phyloP scores from a whole-genome alignment of 53 echinoderm and acorn worm genomes.

The Crossaster papposus region DNA sequence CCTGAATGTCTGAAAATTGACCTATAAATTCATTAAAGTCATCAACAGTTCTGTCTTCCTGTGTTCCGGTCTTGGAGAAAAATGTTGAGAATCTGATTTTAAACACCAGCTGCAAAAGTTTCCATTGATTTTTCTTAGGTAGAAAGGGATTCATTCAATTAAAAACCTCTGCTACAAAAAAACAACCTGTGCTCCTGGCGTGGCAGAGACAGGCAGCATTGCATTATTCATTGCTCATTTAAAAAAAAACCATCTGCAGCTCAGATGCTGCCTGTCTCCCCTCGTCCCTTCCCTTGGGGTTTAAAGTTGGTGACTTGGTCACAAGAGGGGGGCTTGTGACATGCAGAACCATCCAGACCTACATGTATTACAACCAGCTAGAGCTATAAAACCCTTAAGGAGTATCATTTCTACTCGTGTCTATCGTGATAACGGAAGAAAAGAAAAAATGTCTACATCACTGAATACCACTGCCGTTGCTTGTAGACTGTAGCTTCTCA shows the following conservation, averaged over 20 bases:
- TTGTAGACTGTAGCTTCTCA: slow-evolving; percentile 12
- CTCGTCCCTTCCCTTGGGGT: neutral
- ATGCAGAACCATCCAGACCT: slow-evolving; percentile 6
- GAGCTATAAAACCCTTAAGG: neutral
- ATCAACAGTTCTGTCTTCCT: neutral
- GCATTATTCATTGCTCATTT: slow-evolving; percentile 52
- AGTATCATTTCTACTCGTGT: neutral
- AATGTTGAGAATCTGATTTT: neutral
- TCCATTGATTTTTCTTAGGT: slow-evolving; percentile 18
- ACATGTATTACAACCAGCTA: neutral
- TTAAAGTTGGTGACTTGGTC: neutral
- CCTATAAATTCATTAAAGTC: too few relatives aligned
- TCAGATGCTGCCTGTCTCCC: neutral
- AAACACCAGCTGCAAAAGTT: slow-evolving; percentile 23
- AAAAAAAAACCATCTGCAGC: neutral
- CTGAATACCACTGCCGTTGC: neutral
- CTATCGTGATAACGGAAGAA: neutral
- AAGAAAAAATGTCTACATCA: neutral
- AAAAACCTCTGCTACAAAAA: neutral
- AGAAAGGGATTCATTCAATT: neutral
- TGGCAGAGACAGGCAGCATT: slow-evolving; percentile 14
- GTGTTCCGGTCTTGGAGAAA: too few relatives aligned
- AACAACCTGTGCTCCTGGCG: neutral
- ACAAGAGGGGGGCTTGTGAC: neutral
- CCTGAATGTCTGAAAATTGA: too few relatives aligned